Evolutionary conservation across 2,888 invertebrate genomes (phyloP).

Genomic region (Amorpha juglandis): DNA sequence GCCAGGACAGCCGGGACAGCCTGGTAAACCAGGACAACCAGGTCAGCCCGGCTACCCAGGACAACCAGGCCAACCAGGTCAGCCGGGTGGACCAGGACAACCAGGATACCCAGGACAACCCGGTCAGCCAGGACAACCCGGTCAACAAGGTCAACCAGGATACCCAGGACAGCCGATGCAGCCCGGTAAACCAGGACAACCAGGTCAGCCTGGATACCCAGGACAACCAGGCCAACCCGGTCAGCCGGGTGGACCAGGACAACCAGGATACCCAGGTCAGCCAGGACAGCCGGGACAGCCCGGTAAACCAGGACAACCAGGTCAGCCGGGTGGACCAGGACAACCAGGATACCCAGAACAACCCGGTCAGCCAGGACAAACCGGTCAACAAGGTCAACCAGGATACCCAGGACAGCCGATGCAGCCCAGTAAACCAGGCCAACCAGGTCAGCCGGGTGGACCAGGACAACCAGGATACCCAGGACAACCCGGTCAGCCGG

Average conservation of each 20-base stretch:
- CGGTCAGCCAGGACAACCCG: slow-evolving; percentile 29
- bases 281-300: slow-evolving; percentile 42
- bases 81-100: slow-evolving; percentile 35
- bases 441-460: slow-evolving; percentile 52
- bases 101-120: slow-evolving; percentile 34
- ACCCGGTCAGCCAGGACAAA: slow-evolving; percentile 30
- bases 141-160: slow-evolving; percentile 34
- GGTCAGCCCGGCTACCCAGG: slow-evolving; percentile 38
- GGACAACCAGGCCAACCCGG: slow-evolving; percentile 53
- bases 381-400: slow-evolving; percentile 27
- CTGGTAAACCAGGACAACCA: slow-evolving; percentile 38
- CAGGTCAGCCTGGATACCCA: slow-evolving; percentile 47
- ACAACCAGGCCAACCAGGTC: slow-evolving; percentile 39
- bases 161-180: slow-evolving; percentile 33
- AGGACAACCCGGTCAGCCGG: slow-evolving; percentile 74
- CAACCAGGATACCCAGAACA: slow-evolving; percentile 35
- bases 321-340: slow-evolving; percentile 51
- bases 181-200: slow-evolving; percentile 43
- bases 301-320: slow-evolving; percentile 52
- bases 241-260: slow-evolving; percentile 62
- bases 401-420: slow-evolving; percentile 33
- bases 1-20: slow-evolving; percentile 37
- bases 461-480: slow-evolving; percentile 44
- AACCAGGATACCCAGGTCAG: slow-evolving; percentile 60
- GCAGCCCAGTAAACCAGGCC: slow-evolving; percentile 37